Conservation (phyloP, 2,113 vertebrate genomes). For the Pyrgilauda ruficollis region DNA sequence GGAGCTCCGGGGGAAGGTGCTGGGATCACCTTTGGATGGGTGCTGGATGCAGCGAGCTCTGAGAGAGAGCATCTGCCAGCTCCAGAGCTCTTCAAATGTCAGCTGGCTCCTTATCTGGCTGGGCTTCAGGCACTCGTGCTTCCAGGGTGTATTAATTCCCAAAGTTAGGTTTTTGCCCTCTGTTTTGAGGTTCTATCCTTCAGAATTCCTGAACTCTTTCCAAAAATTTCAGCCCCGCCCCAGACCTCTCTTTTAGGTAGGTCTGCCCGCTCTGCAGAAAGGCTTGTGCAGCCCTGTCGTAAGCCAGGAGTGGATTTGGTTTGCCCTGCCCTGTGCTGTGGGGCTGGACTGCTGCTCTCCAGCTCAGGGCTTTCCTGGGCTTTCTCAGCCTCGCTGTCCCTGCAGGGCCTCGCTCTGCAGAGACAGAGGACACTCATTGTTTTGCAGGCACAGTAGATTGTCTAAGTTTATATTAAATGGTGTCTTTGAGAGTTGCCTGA, state of each 20-base stretch:
- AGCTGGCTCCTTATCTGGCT: neutral
- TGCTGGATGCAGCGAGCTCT: neutral
- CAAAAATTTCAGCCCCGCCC: constrained; percentile 8
- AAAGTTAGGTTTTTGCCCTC: neutral
- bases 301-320: neutral
- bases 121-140: neutral
- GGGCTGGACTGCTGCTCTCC: neutral
- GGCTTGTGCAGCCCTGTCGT: neutral
- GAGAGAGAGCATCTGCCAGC: neutral
- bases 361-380: neutral
- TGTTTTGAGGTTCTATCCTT: neutral
- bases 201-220: constrained; percentile 35
- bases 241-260: neutral
- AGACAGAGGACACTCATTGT: neutral
- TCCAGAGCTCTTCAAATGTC: neutral
- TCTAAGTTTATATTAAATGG: neutral
- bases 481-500: neutral
- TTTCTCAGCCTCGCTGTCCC: neutral
- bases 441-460: neutral
- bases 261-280: neutral
- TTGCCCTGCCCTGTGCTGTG: neutral
- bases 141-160: neutral
- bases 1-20: neutral
- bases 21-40: neutral
- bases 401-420: neutral